Evolutionary conservation across 2,797 vertebrate genomes (phyloP).

Genomic region (Heterohyrax brucei): DNA sequence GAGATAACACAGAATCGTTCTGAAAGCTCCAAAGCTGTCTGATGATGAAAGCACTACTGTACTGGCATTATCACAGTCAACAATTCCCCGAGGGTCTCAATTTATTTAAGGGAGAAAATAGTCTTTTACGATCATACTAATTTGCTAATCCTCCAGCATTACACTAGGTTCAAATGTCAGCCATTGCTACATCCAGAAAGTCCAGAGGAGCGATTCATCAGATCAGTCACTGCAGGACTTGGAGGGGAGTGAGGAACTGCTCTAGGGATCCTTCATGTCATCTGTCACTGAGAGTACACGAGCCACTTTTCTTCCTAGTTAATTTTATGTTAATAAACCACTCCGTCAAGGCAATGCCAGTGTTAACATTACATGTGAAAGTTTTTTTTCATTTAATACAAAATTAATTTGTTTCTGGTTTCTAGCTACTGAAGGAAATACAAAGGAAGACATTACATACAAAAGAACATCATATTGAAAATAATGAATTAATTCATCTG

Average conservation of each 20-base stretch:
- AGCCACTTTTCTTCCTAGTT: background rate
- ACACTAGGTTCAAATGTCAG: background rate
- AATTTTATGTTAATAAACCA: background rate
- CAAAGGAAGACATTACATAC: background rate
- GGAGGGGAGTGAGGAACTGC: background rate
- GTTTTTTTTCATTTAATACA: conserved; percentile 5
- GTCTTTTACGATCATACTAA: background rate
- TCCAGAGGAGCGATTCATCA: background rate
- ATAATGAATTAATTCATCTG: conserved; percentile 57
- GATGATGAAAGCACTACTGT: background rate
- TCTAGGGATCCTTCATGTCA: background rate
- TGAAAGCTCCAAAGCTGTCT: conserved; percentile 23
- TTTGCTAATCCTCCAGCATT: conserved; percentile 30
- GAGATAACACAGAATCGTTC: conserved; percentile 10
- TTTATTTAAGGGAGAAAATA: background rate
- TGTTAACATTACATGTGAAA: background rate
- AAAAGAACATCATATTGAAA: conserved; percentile 32
- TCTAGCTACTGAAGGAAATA: conserved; percentile 47
- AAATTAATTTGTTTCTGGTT: conserved; percentile 22
- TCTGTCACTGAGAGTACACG: background rate
- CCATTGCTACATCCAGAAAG: background rate
- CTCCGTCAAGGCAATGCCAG: background rate
- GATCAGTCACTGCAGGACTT: background rate
- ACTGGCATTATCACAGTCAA: background rate
- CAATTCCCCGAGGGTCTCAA: conserved; percentile 6